Evolutionary conservation across 2,888 invertebrate genomes (phyloP), one percentile per base, ranked within the genome.

Genomic region (Microctonus aethiopoides): DNA sequence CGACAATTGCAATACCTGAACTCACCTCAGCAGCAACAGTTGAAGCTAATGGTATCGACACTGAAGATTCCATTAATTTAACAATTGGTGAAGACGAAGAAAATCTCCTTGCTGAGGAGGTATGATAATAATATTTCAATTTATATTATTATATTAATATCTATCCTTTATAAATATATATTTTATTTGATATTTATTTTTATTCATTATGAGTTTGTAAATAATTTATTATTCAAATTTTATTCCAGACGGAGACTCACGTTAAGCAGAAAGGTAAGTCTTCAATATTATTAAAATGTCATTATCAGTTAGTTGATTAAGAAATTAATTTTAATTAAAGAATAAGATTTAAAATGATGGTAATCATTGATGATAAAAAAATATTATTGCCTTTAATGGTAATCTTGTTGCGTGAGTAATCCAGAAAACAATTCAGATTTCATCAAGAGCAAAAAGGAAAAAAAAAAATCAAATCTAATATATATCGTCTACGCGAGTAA

Each of bases 21-120:
- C 9, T 65, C 16, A 60, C 69, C 9, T 7, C 70, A 1, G 75
- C 54, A 24, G 75, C 80, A n/a, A 72, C 88, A 77, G 80, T 85
- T 56, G 87, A 87, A 74, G 89, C 90, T 74, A 90, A 90, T 78
- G 91, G 91, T 71, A 90, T 89, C 75, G 93, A 93, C 82, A 92
- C 92, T 76, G 94, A 94, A 80, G 94, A 94, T 87, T 93, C 94
- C 41, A 92, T 94, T 70, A 93, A 94, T 84, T 88, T 94, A 77
- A 93, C 93, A 71, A 91, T 94, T 84, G 94, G 93, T 51, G 94
- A 94, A 87, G 94, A 94, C 85, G 94, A 94, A 78, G 91, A 91
- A 80, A 89, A 90, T 87, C 88, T 94, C 72, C 89, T 94, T 71
- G 93, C 92, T 85, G 93, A 93, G 86, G 93, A 94, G 91, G 94